A percentile compares a stretch with the other conserved stretches of the same genome.
These are phyloP conservation scores for Peromyscus melanophrys DNA, from an alignment of 2,797 vertebrate species.

Conservation along the genomic window DNA sequence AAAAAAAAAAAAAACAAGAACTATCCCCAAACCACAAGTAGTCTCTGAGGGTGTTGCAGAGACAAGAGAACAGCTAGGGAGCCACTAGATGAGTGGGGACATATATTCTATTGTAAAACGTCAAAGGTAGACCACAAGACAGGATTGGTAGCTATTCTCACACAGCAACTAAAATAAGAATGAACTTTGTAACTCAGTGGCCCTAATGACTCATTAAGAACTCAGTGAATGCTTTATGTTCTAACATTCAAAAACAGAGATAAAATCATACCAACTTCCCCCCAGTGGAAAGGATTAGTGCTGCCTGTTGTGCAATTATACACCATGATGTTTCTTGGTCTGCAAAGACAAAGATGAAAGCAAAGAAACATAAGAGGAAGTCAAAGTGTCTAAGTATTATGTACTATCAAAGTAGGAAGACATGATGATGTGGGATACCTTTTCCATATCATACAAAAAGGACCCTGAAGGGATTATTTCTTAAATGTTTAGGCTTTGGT, in stretches of 20 bases:
- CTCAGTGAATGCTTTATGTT: conserved; percentile 57
- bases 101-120: conserved; percentile 51
- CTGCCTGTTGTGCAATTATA: conserved; percentile 96
- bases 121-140: conserved; percentile 17
- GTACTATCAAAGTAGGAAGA: conserved; percentile 49
- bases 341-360: conserved; percentile 81
- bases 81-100: not conserved
- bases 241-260: conserved; percentile 75
- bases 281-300: conserved; percentile 96
- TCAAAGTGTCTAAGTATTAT: conserved; percentile 30
- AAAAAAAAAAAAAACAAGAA: not conserved
- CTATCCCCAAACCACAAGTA: not conserved
- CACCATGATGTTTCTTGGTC: conserved; percentile 94
- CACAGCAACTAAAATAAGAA: conserved; percentile 60
- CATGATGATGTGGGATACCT: not conserved
- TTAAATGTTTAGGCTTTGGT: conserved; percentile 27
- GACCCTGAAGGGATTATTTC: conserved; percentile 35
- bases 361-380: conserved; percentile 53
- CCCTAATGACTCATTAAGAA: conserved; percentile 66
- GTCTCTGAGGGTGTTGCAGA: not conserved
- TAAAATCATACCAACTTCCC: conserved; percentile 95
- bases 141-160: conserved; percentile 46
- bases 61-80: conserved; percentile 42
- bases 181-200: conserved; percentile 41
- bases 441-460: conserved; percentile 36